These are phyloP conservation scores for Grus americana DNA, from an alignment of 2,113 vertebrate genomes.

Conservation along the genomic window DNA sequence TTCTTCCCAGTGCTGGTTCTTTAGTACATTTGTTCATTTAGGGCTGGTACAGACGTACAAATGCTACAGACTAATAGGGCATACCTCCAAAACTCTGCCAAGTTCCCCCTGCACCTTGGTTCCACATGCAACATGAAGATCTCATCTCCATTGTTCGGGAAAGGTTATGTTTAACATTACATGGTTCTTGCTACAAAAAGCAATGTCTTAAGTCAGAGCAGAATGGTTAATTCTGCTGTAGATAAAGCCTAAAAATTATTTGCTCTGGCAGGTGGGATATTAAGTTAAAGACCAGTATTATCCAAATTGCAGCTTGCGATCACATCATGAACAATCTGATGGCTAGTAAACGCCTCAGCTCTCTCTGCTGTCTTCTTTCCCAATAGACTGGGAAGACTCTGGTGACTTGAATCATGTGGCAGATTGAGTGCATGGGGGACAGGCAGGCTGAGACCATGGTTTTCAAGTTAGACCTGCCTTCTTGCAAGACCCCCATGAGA, in stretches of 20 bases:
- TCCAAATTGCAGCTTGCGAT: neutral
- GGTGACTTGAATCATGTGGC: neutral
- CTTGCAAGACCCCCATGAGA: neutral
- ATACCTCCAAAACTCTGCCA: neutral
- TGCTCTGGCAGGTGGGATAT: neutral
- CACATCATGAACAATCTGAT: neutral
- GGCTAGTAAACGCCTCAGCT: neutral
- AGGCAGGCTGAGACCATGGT: neutral
- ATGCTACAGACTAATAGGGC: neutral
- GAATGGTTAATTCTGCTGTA: neutral
- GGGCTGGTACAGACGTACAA: neutral
- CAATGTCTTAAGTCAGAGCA: neutral
- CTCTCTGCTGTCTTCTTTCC: neutral
- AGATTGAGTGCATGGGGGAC: neutral
- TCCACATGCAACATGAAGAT: neutral
- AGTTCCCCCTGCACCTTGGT: neutral
- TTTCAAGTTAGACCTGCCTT: neutral
- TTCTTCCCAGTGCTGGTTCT: neutral
- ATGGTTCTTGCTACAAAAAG: neutral
- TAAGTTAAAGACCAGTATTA: neutral
- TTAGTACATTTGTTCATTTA: neutral
- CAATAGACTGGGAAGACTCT: neutral
- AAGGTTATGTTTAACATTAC: neutral
- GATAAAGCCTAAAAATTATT: neutral
- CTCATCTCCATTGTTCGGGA: neutral